phyloP scores from a whole-genome alignment of 2,888 invertebrate species.

The Globia sparganii region DNA sequence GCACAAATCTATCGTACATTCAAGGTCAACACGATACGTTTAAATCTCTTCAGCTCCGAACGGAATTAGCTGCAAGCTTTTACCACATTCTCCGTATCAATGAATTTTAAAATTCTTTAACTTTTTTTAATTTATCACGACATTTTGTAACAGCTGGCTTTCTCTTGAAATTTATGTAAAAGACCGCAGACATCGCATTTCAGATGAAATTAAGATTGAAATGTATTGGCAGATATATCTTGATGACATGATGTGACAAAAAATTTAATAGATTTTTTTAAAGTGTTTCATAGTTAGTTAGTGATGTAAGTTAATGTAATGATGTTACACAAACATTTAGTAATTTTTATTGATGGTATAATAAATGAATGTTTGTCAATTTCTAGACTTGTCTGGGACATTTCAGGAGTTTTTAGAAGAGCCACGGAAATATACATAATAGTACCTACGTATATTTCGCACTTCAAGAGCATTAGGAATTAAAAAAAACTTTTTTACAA shows the following conservation, averaged over 20 bases:
- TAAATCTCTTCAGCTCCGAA: slow-evolving; percentile 24
- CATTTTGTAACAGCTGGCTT: slow-evolving; percentile 52
- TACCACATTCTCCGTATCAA: slow-evolving; percentile 50
- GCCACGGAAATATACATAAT: not conserved
- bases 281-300: slow-evolving; percentile 7
- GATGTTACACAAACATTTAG: not conserved
- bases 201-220: slow-evolving; percentile 29
- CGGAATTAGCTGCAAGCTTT: slow-evolving; percentile 40
- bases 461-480: not conserved
- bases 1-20: slow-evolving; percentile 26
- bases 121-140: slow-evolving; percentile 32
- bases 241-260: slow-evolving; percentile 4
- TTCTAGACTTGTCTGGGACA: not conserved
- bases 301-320: not conserved
- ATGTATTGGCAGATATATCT: slow-evolving; percentile 12
- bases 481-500: slow-evolving; percentile 8
- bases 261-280: not conserved
- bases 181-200: slow-evolving; percentile 29
- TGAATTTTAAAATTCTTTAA: slow-evolving; percentile 49
- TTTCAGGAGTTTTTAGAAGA: not conserved
- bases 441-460: not conserved
- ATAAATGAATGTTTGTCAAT: not conserved
- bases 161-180: slow-evolving; percentile 23
- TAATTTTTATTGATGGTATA: not conserved
- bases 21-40: slow-evolving; percentile 41